These are phyloP conservation scores for Delichon dasypus DNA, from an alignment of 2,797 vertebrate species.

Conservation along the genomic window DNA sequence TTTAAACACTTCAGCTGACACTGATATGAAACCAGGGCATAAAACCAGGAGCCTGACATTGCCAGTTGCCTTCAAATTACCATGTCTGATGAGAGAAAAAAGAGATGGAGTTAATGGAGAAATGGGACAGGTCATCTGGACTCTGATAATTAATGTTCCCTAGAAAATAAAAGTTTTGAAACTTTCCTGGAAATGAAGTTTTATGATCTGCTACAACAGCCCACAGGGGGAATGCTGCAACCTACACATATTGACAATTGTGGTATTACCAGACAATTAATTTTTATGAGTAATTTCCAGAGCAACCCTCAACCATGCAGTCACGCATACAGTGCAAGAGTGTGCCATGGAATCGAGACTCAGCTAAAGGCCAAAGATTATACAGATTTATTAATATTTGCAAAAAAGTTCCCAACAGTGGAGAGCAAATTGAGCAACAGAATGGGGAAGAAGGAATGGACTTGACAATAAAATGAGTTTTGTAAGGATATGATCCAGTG, in stretches of 20 bases:
- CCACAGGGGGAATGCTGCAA: constrained; percentile 59
- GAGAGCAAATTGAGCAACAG: constrained; percentile 49
- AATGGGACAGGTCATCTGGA: constrained; percentile 29
- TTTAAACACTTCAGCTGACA: constrained; percentile 39
- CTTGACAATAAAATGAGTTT: not conserved
- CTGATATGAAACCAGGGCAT: not conserved
- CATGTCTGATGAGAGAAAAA: not conserved
- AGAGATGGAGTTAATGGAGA: constrained; percentile 41
- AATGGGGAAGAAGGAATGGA: not conserved
- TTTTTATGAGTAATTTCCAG: constrained; percentile 70
- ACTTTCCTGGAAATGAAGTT: constrained; percentile 71
- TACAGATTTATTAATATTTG: constrained; percentile 58
- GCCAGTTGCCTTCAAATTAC: constrained; percentile 39
- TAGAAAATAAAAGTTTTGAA: constrained; percentile 73
- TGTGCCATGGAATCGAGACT: constrained; percentile 20
- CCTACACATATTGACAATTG: constrained; percentile 63
- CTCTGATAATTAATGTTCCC: constrained; percentile 55
- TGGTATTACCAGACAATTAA: constrained; percentile 65
- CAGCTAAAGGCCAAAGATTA: constrained; percentile 27
- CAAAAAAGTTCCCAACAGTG: constrained; percentile 8
- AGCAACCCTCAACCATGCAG: constrained; percentile 24
- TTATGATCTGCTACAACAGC: constrained; percentile 65
- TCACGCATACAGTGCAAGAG: constrained; percentile 16
- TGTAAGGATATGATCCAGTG: not conserved
- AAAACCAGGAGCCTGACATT: constrained; percentile 28